These are phyloP conservation scores for Plutella xylostella DNA, from an alignment of 2,888 invertebrate species.

Conservation along the genomic window DNA sequence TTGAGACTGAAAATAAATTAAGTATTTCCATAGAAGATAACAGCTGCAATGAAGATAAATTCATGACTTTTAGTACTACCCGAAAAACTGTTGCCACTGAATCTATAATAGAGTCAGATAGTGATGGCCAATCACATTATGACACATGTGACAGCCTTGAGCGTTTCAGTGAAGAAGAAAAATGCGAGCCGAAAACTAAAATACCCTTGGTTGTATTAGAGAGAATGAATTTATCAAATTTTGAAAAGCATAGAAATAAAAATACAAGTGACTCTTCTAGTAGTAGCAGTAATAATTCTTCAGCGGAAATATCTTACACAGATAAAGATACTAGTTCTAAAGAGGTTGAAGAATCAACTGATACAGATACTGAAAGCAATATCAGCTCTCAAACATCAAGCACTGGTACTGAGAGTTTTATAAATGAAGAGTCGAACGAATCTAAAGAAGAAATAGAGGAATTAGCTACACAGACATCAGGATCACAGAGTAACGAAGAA, in stretches of 20 bases:
- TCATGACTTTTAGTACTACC: too few species aligned
- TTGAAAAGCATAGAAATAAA: slow-evolving; percentile 34
- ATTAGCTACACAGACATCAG: background rate
- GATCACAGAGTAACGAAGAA: slow-evolving; percentile 15
- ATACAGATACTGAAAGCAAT: too few species aligned
- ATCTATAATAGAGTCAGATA: slow-evolving; percentile 20
- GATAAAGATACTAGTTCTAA: too few species aligned
- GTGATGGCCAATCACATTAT: slow-evolving; percentile 37
- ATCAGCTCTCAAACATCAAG: too few species aligned
- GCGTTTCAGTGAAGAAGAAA: background rate
- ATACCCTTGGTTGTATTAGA: slow-evolving; percentile 33
- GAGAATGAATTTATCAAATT: slow-evolving; percentile 37
- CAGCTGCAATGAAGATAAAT: background rate
- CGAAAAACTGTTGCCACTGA: slow-evolving; percentile 20
- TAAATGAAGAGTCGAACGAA: background rate
- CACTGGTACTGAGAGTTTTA: background rate
- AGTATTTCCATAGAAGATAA: background rate
- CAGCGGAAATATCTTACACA: too few species aligned
- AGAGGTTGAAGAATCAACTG: too few species aligned
- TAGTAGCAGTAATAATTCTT: slow-evolving; percentile 11
- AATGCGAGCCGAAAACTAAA: slow-evolving; percentile 11
- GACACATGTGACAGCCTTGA: slow-evolving; percentile 41
- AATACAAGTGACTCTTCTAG: slow-evolving; percentile 7
- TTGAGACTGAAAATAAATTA: background rate
- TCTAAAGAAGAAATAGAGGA: background rate